A percentile compares a stretch with the other conserved stretches of the same genome.
Conservation (phyloP, 1,140 invertebrate species). For the Calephelis virginiensis region DNA sequence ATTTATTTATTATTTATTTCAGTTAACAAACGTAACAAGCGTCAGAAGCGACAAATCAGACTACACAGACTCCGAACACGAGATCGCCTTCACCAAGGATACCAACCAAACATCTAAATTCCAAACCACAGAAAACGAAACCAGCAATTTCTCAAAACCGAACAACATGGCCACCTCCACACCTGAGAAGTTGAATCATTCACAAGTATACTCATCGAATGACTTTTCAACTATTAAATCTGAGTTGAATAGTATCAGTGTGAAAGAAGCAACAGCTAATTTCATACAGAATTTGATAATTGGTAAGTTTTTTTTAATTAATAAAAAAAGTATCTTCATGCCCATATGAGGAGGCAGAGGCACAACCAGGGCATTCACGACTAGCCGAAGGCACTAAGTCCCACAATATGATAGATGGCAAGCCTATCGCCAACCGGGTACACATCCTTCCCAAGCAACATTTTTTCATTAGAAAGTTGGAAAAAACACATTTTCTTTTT, state of each 20-base stretch:
- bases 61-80: constrained; percentile 49
- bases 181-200: constrained; percentile 19
- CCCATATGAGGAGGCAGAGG: too few species aligned
- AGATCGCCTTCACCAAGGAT: constrained; percentile 22
- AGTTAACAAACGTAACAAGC: constrained; percentile 58
- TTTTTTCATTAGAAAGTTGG: too few species aligned
- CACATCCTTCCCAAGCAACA: too few species aligned
- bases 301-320: constrained; percentile 23
- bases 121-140: constrained; percentile 7
- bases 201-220: background rate
- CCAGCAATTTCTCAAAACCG: constrained; percentile 11
- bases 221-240: constrained; percentile 11
- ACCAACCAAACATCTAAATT: constrained; percentile 8
- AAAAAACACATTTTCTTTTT: too few species aligned
- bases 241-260: constrained; percentile 11
- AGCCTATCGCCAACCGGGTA: too few species aligned
- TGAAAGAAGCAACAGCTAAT: constrained; percentile 20
- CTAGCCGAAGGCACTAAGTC: too few species aligned
- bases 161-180: constrained; percentile 25
- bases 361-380: too few species aligned
- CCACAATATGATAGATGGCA: too few species aligned
- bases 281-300: constrained; percentile 31
- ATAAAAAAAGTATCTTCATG: background rate
- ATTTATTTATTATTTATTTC: constrained; percentile 26
- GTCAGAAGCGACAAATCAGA: constrained; percentile 49